Conservation (phyloP, 2,113 vertebrate species). For the Tupaia chinensis region DNA sequence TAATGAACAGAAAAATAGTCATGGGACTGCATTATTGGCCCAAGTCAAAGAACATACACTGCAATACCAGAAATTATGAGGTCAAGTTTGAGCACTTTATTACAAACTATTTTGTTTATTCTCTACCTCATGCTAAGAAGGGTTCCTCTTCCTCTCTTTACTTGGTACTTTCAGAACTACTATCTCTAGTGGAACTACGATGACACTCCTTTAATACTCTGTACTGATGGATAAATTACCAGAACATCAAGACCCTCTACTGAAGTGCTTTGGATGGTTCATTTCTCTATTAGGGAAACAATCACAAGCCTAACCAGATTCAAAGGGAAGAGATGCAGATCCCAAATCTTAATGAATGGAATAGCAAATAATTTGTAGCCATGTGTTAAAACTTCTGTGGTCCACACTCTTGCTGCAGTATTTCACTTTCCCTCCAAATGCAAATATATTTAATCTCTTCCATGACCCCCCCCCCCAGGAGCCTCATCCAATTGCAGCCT, state of each 20-base stretch:
- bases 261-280: neutral
- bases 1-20: neutral
- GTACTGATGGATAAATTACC: neutral
- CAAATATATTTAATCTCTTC: neutral
- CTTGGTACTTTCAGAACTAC: neutral
- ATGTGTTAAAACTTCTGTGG: neutral
- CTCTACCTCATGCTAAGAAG: neutral
- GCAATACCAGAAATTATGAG: neutral
- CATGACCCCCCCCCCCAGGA: neutral
- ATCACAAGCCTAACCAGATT: neutral
- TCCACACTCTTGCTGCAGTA: neutral
- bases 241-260: neutral
- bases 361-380: neutral
- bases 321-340: neutral
- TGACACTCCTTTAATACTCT: neutral
- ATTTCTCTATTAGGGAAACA: neutral
- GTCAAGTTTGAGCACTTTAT: neutral
- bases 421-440: neutral
- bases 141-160: neutral
- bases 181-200: neutral
- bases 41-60: neutral
- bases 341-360: neutral
- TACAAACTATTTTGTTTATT: neutral
- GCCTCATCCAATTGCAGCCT: neutral
- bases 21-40: neutral